Base-by-base conservation (phyloP, 2,888 invertebrate genomes). In the Drosophila cracens region DNA sequence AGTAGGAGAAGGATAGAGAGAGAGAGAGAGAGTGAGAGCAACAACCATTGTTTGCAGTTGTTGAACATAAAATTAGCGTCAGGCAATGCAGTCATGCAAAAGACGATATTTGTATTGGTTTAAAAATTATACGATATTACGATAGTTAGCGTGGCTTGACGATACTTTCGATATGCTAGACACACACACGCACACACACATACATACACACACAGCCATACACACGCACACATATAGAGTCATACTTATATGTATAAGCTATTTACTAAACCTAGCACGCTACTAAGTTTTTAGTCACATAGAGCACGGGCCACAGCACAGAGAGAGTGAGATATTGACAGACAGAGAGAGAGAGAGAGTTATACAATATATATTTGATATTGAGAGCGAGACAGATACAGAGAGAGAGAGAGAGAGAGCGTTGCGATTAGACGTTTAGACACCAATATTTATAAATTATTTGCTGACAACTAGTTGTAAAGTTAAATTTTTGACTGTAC, bases 211-310 rank as follows among this genome's bases (percentile, higher is more conserved):
- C 70, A 46, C 56, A 65, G 59, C 40, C 57, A 74, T 46, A 53
- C 68, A 69, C 57, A 57, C n/a, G 11, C 40, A 72, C 60, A 56
- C 51, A 70, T 52, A 65, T 57, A 68, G 70, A 69, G 48, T 53
- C 67, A 73, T 51, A 70, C 54, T 46, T 25, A 16, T 16, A 65
- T 52, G 59, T 61, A 57, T 59, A 82, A 82, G 79, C 76, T 76
- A 60, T 72, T 57, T 82, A 80, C 85, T 85, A 87, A 74, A 74
- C 81, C 85, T 87, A 85, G 79, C 85, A 82, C 85, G 83, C 81
- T 82, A 85, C 82, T 82, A 82, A 79, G 65, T 74, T 83, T 69
- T 83, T 75, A 79, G 76, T 82, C 70, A 81, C 72, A 82, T 52
- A 70, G 70, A 85, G 74, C 83, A 87, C 67, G 80, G 80, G 73